Conservation (phyloP, 2,888 invertebrate species). For the Eledona agricola region DNA sequence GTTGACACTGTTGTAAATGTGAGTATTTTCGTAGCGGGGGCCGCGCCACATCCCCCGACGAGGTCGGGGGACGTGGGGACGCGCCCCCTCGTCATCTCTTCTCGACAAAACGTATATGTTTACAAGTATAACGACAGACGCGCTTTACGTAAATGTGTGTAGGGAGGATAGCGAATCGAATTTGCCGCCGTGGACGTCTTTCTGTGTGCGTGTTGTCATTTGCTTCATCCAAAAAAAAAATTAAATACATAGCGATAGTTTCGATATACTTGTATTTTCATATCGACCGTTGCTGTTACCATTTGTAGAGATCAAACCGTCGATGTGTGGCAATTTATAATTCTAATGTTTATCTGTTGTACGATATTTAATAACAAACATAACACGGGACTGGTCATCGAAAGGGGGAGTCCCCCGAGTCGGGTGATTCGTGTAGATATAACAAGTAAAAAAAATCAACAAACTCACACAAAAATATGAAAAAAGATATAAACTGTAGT, state of each 20-base stretch:
- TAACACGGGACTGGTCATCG: conserved; percentile 15
- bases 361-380: conserved; percentile 20
- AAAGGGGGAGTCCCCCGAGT: conserved; percentile 4
- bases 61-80: background rate
- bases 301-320: conserved; percentile 6
- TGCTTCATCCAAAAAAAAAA: no score
- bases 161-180: conserved; percentile 30
- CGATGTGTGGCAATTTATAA: conserved; percentile 23
- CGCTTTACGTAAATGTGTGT: conserved; percentile 47
- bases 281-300: conserved; percentile 40
- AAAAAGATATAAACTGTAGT: conserved; percentile 52
- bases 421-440: conserved; percentile 14
- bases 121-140: conserved; percentile 47
- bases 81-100: conserved; percentile 13
- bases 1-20: conserved; percentile 45
- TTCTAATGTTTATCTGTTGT: conserved; percentile 37
- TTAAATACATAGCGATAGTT: conserved; percentile 41
- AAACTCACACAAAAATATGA: no score
- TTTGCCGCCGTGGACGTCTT: conserved; percentile 20
- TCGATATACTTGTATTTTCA: conserved; percentile 49
- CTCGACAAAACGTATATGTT: conserved; percentile 25
- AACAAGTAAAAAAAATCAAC: conserved; percentile 30
- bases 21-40: no score
- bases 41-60: no score
- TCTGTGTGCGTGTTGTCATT: conserved; percentile 27